Conservation (phyloP, 1,140 invertebrate species). For the Eumaeus atala region DNA sequence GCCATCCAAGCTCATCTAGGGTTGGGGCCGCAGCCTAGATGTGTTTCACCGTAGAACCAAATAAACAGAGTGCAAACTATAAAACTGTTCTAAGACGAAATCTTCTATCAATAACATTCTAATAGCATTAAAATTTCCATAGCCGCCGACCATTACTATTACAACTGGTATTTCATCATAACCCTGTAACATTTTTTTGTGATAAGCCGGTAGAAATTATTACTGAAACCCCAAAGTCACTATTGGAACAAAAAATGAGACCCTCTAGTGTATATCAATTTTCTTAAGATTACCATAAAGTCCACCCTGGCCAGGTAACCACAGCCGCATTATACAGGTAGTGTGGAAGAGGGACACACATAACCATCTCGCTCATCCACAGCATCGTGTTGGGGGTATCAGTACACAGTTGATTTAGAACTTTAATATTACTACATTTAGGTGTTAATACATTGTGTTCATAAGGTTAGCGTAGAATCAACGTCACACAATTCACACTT, state of each 20-base stretch:
- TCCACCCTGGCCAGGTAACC: constrained; percentile 15
- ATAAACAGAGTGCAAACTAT: no score
- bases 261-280: constrained; percentile 3
- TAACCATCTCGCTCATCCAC: constrained; percentile 5
- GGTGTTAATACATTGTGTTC: constrained; percentile 6
- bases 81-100: no score
- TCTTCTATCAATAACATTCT: no score
- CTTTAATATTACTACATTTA: background rate
- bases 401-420: background rate
- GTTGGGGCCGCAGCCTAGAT: no score
- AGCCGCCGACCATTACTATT: no score
- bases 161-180: no score
- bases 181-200: no score
- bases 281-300: background rate
- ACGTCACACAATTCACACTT: constrained; percentile 26
- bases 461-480: constrained; percentile 16
- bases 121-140: no score
- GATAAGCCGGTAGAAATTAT: no score
- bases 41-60: no score
- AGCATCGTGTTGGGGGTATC: background rate
- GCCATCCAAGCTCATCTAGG: no score
- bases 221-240: background rate
- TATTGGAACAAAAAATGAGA: background rate
- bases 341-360: constrained; percentile 8
- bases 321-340: constrained; percentile 21